Evolutionary conservation across 2,113 vertebrate genomes (phyloP), one percentile per base, ranked within the genome.

Genomic region (Sarotherodon lohbergeri): DNA sequence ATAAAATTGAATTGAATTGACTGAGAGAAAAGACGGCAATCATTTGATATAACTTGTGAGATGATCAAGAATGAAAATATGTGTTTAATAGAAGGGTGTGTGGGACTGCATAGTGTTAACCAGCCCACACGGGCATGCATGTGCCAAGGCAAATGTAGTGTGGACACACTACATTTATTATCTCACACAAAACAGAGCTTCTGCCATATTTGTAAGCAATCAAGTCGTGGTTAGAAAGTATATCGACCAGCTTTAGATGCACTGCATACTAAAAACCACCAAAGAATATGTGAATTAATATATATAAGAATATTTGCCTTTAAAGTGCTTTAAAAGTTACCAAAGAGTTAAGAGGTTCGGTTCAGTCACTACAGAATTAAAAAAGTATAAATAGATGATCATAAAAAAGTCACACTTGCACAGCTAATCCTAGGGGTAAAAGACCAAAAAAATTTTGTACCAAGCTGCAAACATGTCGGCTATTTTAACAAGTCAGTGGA

Each of bases 51-150:
- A 63, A 79, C 12, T 46, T n/a, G 81, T 52, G 34, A 54, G 32
- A 83, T 54, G 57, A 86, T 80, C 34, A 85, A 83, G 80, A 85
- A 34, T 55, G 61, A 61, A 85, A 91, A 46, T 80, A 46, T 52
- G 78, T 86, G 81, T 81, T 86, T 66, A 41, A 76, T 80, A 56
- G 79, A 61, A 61, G 24, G n/a, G 3, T 27, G 57, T 68, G 83
- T 63, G 27, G 63, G 79, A 54, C 32, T 41, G 83, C 87, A 84
- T 56, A 88, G 81, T 91, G 91, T 92, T 89, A 87, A 86, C 54
- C 29, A 56, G 57, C 19, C 55, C 84, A 83, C 68, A 78, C 3
- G 83, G 34, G 80, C 89, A 83, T 73, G 84, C 71, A 86, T 55
- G 7, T 88, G 85, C 68, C 3, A 32, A 71, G 80, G 50, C 59